phyloP scores from a whole-genome alignment of 2,888 invertebrate genomes.

The Ophraella communa region DNA sequence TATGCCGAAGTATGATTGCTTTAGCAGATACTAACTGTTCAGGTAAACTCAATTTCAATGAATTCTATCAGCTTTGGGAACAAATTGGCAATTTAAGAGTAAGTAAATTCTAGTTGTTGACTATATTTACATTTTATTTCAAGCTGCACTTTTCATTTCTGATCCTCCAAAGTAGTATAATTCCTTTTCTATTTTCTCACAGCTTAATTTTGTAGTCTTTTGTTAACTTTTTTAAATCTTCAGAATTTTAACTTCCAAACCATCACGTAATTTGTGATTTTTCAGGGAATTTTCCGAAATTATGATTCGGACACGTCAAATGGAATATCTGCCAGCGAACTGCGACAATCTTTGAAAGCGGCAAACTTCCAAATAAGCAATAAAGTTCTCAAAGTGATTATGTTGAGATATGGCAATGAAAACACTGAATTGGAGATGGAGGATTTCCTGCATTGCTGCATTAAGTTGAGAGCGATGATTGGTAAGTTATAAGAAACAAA shows the following conservation, averaged over 20 bases:
- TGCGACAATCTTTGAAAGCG: slow-evolving; percentile 83
- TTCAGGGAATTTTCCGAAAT: slow-evolving; percentile 82
- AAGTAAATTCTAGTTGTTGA: too few relatives aligned
- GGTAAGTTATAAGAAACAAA: too few relatives aligned
- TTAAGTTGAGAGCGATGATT: slow-evolving; percentile 91
- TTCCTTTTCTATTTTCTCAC: too few relatives aligned
- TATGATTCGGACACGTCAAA: slow-evolving; percentile 84
- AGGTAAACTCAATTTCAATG: slow-evolving; percentile 88
- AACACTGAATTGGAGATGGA: slow-evolving; percentile 88
- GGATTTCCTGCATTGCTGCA: slow-evolving; percentile 91
- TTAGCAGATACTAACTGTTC: slow-evolving; percentile 89
- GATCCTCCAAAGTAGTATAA: too few relatives aligned
- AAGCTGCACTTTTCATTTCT: too few relatives aligned
- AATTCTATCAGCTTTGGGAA: slow-evolving; percentile 84
- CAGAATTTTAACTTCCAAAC: too few relatives aligned
- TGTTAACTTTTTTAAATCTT: too few relatives aligned
- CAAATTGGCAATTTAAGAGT: slow-evolving; percentile 89
- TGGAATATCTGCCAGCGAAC: slow-evolving; percentile 77
- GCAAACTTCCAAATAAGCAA: slow-evolving; percentile 91
- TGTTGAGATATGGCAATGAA: slow-evolving; percentile 86
- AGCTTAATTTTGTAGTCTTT: too few relatives aligned
- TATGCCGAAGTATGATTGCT: slow-evolving; percentile 91
- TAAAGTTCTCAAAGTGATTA: slow-evolving; percentile 83
- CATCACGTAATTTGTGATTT: too few relatives aligned
- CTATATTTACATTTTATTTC: too few relatives aligned